Conservation (phyloP, 2,888 invertebrate genomes). For the Microplitis deprimator region DNA sequence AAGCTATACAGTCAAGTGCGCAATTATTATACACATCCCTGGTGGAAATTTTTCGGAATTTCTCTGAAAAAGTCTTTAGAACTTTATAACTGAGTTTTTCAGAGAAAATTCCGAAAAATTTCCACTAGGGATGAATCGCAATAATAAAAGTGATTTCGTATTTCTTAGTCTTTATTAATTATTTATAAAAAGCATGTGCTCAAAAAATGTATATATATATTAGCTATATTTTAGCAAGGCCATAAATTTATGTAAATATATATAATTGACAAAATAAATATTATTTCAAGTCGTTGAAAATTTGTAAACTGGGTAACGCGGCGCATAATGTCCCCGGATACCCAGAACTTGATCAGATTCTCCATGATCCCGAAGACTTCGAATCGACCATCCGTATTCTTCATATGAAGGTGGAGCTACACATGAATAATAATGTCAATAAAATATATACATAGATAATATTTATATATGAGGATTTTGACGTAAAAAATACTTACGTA, state of each 20-base stretch:
- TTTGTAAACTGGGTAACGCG: slow-evolving; percentile 69
- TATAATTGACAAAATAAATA: neutral
- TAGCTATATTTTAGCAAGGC: neutral
- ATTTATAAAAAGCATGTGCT: slow-evolving; percentile 14
- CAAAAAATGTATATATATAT: slow-evolving; percentile 10
- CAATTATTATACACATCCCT: too few relatives aligned
- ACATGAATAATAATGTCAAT: slow-evolving; percentile 8
- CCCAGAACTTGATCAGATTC: slow-evolving; percentile 75
- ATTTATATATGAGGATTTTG: neutral
- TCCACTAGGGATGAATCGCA: neutral
- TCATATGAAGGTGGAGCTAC: slow-evolving; percentile 79
- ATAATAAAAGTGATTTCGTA: neutral
- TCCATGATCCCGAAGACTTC: slow-evolving; percentile 77
- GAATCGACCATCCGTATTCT: slow-evolving; percentile 75
- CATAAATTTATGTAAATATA: neutral
- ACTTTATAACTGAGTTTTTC: too few relatives aligned
- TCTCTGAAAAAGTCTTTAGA: too few relatives aligned
- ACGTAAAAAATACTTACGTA: slow-evolving; percentile 70
- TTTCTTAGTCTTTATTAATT: neutral
- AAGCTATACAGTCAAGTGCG: too few relatives aligned
- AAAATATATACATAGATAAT: slow-evolving; percentile 1
- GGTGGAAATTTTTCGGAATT: too few relatives aligned
- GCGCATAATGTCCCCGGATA: slow-evolving; percentile 61
- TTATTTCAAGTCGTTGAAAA: slow-evolving; percentile 55
- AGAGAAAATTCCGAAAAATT: too few relatives aligned